phyloP scores from a whole-genome alignment of 2,113 vertebrate species.

The Arizona elegans region DNA sequence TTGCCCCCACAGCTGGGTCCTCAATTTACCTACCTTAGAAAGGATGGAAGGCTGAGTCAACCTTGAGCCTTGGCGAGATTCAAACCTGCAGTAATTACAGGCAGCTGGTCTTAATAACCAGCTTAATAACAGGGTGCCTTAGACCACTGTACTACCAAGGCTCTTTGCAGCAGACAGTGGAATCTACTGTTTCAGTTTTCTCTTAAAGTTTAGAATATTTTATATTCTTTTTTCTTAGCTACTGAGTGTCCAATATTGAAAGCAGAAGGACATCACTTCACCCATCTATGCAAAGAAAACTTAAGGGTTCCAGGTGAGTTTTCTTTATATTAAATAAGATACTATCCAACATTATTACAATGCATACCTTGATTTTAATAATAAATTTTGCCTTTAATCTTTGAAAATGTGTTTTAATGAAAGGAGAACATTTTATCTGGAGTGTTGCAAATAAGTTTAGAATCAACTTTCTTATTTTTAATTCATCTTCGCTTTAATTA shows the following conservation, averaged over 20 bases:
- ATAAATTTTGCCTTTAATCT: background rate
- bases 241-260: slow-evolving; percentile 77
- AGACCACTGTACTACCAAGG: too few species aligned
- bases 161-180: background rate
- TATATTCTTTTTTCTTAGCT: slow-evolving; percentile 59
- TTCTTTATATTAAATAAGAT: background rate
- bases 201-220: background rate
- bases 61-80: too few species aligned
- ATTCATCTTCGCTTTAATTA: slow-evolving; percentile 13
- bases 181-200: background rate
- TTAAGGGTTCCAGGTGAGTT: slow-evolving; percentile 79
- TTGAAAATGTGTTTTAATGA: background rate
- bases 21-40: too few species aligned
- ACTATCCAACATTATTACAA: slow-evolving; percentile 19
- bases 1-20: too few species aligned
- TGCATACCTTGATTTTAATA: background rate
- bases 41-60: too few species aligned
- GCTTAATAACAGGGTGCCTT: too few species aligned
- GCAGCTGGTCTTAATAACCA: too few species aligned
- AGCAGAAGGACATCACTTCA: slow-evolving; percentile 68
- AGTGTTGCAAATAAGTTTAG: background rate
- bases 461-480: background rate
- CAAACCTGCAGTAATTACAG: too few species aligned
- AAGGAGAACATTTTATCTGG: background rate
- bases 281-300: slow-evolving; percentile 66